Conservation (phyloP, 2,797 vertebrate species). For the Hydrocynus forskahlii region DNA sequence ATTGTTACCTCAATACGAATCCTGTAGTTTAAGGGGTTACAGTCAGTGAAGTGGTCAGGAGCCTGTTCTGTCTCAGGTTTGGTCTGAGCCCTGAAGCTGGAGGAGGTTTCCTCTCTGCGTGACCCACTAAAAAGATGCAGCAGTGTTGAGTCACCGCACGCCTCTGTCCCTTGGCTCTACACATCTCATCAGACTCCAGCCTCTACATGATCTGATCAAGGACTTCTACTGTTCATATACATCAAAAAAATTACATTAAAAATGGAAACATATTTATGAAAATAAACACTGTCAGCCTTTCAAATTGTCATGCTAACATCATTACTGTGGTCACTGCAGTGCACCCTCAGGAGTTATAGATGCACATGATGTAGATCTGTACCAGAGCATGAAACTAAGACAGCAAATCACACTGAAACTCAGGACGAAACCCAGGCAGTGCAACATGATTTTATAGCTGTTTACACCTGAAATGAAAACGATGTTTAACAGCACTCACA, state of each 20-base stretch:
- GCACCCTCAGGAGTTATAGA: too few relatives aligned
- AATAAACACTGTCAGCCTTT: too few relatives aligned
- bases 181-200: conserved; percentile 32
- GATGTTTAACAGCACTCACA: too few relatives aligned
- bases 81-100: background rate
- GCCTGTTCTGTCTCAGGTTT: background rate
- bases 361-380: too few relatives aligned
- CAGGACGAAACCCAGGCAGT: too few relatives aligned
- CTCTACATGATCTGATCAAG: conserved; percentile 30
- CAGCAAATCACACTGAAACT: too few relatives aligned
- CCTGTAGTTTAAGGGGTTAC: background rate
- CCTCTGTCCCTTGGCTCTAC: conserved; percentile 29
- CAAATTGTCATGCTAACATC: too few relatives aligned
- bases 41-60: background rate
- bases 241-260: background rate
- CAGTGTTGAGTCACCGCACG: conserved; percentile 50
- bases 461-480: too few relatives aligned
- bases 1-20: background rate
- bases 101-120: conserved; percentile 19
- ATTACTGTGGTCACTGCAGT: too few relatives aligned
- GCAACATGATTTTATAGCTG: too few relatives aligned
- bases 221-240: background rate
- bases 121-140: conserved; percentile 50
- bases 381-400: too few relatives aligned
- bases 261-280: too few relatives aligned